Conservation (phyloP, 2,797 vertebrate species). For the Phataginus tetradactyla region DNA sequence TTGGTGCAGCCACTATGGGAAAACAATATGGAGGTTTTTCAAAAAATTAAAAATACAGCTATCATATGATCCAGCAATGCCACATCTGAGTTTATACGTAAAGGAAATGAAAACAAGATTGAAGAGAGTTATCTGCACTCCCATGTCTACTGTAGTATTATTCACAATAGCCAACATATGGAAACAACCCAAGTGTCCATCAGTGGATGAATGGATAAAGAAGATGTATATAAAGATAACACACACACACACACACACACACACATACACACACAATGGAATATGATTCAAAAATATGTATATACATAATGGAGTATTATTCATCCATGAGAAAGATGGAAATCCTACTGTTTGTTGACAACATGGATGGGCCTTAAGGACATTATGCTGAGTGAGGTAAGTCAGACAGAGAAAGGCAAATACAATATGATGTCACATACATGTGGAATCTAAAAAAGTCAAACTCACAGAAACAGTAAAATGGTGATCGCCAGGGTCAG, state of each 20-base stretch:
- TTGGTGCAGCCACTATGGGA: background rate
- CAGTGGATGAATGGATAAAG: background rate
- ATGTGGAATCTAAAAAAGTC: background rate
- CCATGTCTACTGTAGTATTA: background rate
- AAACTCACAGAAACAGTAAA: background rate
- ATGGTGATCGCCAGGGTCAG: background rate
- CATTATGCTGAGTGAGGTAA: background rate
- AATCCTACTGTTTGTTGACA: background rate
- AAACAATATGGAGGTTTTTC: background rate
- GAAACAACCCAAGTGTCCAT: background rate
- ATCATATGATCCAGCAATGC: background rate
- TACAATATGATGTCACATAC: background rate
- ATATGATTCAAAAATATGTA: too few relatives aligned
- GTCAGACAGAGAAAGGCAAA: background rate
- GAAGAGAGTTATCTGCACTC: background rate
- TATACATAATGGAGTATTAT: background rate
- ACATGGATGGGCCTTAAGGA: background rate
- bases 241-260: background rate
- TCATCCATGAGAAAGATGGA: background rate
- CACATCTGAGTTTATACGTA: background rate
- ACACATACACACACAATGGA: background rate
- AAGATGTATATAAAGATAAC: too few relatives aligned
- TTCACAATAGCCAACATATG: background rate
- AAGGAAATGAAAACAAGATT: background rate
- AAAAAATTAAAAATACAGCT: background rate